Conservation (phyloP, 64 coral and sea anemone species). For the Anthopleura sola region DNA sequence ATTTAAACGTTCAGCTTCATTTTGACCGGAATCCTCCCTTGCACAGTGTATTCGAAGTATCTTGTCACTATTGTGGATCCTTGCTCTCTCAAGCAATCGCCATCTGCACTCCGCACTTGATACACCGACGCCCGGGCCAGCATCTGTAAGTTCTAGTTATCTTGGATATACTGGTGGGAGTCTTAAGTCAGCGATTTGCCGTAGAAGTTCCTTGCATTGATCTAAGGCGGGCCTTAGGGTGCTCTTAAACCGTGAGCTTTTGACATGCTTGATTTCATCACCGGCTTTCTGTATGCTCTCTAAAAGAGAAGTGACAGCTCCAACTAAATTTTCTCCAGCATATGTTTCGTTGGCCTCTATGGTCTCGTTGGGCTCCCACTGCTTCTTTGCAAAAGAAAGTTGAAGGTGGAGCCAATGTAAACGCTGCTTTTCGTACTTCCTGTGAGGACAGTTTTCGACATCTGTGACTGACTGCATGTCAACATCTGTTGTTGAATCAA, state of each 20-base stretch:
- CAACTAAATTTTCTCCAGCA: slow-evolving; percentile 44
- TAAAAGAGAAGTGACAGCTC: slow-evolving; percentile 38
- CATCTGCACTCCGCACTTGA: slow-evolving; percentile 52
- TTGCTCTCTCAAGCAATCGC: slow-evolving; percentile 55
- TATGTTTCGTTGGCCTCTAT: slow-evolving; percentile 19
- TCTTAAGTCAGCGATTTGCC: slow-evolving; percentile 38
- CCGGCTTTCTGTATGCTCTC: slow-evolving; percentile 38
- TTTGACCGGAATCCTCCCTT: slow-evolving; percentile 57
- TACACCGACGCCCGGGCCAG: slow-evolving; percentile 48
- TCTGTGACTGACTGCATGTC: slow-evolving; percentile 26
- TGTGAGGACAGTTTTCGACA: slow-evolving; percentile 28
- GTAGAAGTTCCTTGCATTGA: slow-evolving; percentile 42
- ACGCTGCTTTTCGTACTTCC: slow-evolving; percentile 21
- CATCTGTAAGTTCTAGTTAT: slow-evolving; percentile 62
- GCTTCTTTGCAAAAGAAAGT: slow-evolving; percentile 32
- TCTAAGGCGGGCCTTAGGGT: slow-evolving; percentile 28
- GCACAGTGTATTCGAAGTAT: slow-evolving; percentile 53
- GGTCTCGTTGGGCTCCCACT: slow-evolving; percentile 34
- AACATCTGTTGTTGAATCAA: slow-evolving; percentile 28
- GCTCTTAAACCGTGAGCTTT: slow-evolving; percentile 29
- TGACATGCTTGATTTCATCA: slow-evolving; percentile 42
- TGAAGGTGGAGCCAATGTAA: slow-evolving; percentile 40
- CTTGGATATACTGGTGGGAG: slow-evolving; percentile 55
- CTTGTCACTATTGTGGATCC: slow-evolving; percentile 51
- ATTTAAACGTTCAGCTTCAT: too few species aligned